A percentile compares a stretch with the other conserved stretches of the same genome.
phyloP scores from a whole-genome alignment of 1,140 invertebrate species.

The Drosophila varians region DNA sequence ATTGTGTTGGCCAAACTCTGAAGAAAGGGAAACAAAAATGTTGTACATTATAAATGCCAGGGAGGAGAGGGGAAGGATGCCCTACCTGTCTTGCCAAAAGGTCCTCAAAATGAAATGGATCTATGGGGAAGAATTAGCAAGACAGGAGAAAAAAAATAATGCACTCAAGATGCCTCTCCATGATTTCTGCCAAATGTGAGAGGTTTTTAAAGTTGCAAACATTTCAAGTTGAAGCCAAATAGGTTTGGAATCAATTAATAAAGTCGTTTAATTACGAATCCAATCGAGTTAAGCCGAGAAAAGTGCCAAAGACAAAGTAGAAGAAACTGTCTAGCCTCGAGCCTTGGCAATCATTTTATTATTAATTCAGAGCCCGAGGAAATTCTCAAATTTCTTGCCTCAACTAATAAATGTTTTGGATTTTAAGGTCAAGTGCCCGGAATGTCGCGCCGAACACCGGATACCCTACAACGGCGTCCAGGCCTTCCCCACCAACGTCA shows the following conservation, averaged over 20 bases:
- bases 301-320: not conserved
- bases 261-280: conserved; percentile 13
- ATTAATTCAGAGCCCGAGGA: not conserved
- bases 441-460: conserved; percentile 98
- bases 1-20: conserved; percentile 55
- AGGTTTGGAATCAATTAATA: not conserved
- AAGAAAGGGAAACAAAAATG: conserved; percentile 10
- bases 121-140: conserved; percentile 5
- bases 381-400: not conserved
- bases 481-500: conserved; percentile 98
- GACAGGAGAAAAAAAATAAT: conserved; percentile 56
- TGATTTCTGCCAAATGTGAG: conserved; percentile 23
- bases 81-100: conserved; percentile 62
- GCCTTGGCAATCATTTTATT: not conserved
- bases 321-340: not conserved
- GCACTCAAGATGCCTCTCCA: conserved; percentile 58
- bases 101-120: conserved; percentile 24
- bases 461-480: conserved; percentile 98
- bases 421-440: conserved; percentile 97
- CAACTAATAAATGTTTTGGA: conserved; percentile 6
- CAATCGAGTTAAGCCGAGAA: not conserved
- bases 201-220: conserved; percentile 61
- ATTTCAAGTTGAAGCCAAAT: not conserved
- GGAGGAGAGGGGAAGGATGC: conserved; percentile 12
- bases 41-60: not conserved